Evolutionary conservation across 2,113 vertebrate species (phyloP), one percentile per base, ranked within the genome.

Genomic region (Pterophyllum scalare): DNA sequence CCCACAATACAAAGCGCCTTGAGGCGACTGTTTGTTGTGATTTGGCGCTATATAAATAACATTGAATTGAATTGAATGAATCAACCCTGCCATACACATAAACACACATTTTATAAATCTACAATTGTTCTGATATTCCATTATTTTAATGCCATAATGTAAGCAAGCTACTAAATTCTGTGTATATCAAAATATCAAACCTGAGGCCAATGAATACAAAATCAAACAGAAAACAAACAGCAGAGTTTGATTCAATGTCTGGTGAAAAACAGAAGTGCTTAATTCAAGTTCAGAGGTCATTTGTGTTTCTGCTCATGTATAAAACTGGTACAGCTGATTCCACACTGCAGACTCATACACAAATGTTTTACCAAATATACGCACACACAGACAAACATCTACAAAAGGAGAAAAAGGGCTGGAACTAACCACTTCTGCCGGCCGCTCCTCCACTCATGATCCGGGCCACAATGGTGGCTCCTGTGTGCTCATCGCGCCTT

Each of bases 361-460:
- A 78, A 62, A 59, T 52, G 64, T 46, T 75, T 10, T 49, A 22
- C 6, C 22, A 70, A 46, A 24, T 12, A 19, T 46, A 7, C 58
- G 49, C 38, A 46, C 56, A 46, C 67, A 57, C 10, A 5, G 3
- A 54, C 2, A 20, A 52, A 82, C 31, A 28, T 19, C 19, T 17
- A 7, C 1, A 9, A 6, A 43, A 67, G 14, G 2, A 61, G 2
- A 59, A 43, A 88, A 40, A 67, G 4, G 15, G 46, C 46, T 57
- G 2, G 19, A 59, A 88, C 94, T 96, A 92, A 97, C 98, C 97
- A 56, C 98, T 99, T 94, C 97, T 95, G 8, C 98, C 97, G 1
- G 98, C 97, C 12, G 97, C 97, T 43, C 98, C 98, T 87, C 98
- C 98, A 84, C 94, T 96, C 98, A 99, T 98, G 93, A 99, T 97